Base-by-base conservation (phyloP, 1,140 invertebrate species). In the Bombyx mandarina region DNA sequence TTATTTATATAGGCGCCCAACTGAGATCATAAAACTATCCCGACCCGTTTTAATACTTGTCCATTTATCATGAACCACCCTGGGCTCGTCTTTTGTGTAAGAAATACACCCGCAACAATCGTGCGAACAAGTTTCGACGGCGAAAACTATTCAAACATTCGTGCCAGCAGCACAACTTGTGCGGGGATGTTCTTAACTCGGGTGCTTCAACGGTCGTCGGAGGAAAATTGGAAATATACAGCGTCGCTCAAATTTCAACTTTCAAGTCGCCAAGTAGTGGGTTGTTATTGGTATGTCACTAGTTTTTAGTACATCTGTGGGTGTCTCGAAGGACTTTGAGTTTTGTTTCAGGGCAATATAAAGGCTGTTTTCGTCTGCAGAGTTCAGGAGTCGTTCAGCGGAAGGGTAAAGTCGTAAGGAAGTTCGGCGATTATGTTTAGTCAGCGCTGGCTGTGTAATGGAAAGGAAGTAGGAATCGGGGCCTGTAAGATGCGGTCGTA, bases 391-490 rank as follows among this genome's bases (percentile, higher is more conserved):
- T 74, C 70, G 75, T 77, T 79, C 65, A 62, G 68, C 79, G 83
- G 81, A 86, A 84, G 83, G 81, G 83, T 83, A 82, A 65, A 84
- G 79, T 84, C 83, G 83, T 86, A 86, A 86, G 83, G 83, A 86
- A 86, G 83, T 84, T 84, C 73, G 75, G 74, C 81, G 83, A 86
- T 86, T 86, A 84, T 84, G 83, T 86, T 83, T 84, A 86, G 81
- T 84, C 80, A 86, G 81, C 77, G 75, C 69, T 79, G 71, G 71
- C 73, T 75, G 82, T 79, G 81, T 86, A 86, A 86, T 84, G 83
- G 83, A 82, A 86, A 86, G 83, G 83, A 86, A 86, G 83, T 86
- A 83, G 83, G 75, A 79, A 84, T 83, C 75, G 83, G 79, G 82
- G 81, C 77, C 82, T 81, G 83, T 86, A 86, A 86, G 83, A 86